Evolutionary conservation across 2,797 vertebrate genomes (phyloP).

Genomic region (Clarias platycephalus): DNA sequence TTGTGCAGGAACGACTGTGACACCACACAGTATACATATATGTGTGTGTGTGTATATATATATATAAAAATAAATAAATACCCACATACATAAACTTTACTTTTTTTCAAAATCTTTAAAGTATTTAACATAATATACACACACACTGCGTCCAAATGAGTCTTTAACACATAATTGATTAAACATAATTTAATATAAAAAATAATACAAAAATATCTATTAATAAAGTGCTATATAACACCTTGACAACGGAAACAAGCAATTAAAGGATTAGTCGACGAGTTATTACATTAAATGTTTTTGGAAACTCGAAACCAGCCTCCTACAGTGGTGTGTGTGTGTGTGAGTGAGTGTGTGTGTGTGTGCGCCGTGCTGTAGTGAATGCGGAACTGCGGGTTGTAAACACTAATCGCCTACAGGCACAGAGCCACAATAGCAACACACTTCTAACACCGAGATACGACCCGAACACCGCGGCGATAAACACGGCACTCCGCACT

Average conservation of each 20-base stretch:
- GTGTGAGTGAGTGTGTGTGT: background rate
- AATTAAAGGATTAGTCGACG: background rate
- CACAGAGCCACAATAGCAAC: conserved; percentile 21
- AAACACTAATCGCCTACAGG: conserved; percentile 43
- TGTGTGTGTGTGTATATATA: no score
- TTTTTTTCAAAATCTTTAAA: no score
- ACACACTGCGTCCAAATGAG: background rate
- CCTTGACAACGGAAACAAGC: no score
- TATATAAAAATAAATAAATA: no score
- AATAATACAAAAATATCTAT: no score
- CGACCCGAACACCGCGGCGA: background rate
- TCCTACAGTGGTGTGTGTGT: background rate
- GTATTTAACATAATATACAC: background rate
- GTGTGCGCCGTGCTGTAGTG: conserved; percentile 1
- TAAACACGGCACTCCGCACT: background rate
- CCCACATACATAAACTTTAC: no score
- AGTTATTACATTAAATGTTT: background rate
- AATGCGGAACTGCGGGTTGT: conserved; percentile 52
- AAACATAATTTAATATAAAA: background rate
- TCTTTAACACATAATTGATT: background rate
- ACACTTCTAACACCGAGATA: background rate
- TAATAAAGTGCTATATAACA: background rate
- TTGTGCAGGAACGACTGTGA: no score
- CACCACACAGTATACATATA: no score
- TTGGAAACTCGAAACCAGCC: background rate